Percentiles rank a stretch among this genome's conserved stretches.
These are phyloP conservation scores for Diplosoma virens DNA, from an alignment of 23 tunicate species.

Conservation along the genomic window DNA sequence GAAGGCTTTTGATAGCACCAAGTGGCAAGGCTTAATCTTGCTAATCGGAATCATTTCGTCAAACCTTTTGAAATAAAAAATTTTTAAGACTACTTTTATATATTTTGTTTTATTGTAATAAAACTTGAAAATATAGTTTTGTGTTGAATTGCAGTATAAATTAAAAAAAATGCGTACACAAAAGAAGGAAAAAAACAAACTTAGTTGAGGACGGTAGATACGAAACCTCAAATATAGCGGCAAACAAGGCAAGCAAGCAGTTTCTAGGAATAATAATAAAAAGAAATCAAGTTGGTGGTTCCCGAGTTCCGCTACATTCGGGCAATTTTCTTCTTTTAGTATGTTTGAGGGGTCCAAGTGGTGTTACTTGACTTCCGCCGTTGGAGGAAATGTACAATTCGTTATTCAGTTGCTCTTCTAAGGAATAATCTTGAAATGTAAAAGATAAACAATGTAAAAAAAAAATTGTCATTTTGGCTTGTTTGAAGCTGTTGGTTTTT, in stretches of 20 bases:
- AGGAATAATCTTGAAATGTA: constrained; percentile 37
- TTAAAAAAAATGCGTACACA: too few relatives aligned
- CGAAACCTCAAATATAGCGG: background rate
- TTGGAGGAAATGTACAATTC: constrained; percentile 58
- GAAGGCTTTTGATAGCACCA: constrained; percentile 45
- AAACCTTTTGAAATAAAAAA: constrained; percentile 10
- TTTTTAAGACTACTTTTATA: too few relatives aligned
- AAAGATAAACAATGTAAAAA: background rate
- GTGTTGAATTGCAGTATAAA: too few relatives aligned
- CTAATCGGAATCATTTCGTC: constrained; percentile 33
- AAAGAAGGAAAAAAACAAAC: too few relatives aligned
- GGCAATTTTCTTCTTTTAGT: constrained; percentile 73
- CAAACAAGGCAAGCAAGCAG: background rate
- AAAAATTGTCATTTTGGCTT: background rate
- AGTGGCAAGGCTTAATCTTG: constrained; percentile 35
- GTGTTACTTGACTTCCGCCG: constrained; percentile 5
- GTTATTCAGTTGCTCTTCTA: constrained; percentile 62
- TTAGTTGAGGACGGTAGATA: constrained; percentile 14
- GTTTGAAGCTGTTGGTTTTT: too few relatives aligned
- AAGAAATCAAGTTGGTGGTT: background rate
- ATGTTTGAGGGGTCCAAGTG: constrained; percentile 63
- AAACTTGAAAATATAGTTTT: too few relatives aligned
- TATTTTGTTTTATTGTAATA: too few relatives aligned
- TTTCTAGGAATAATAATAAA: background rate
- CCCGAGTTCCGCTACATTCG: background rate